Conservation (phyloP, 2,113 vertebrate genomes). For the Acrocephalus kingi region DNA sequence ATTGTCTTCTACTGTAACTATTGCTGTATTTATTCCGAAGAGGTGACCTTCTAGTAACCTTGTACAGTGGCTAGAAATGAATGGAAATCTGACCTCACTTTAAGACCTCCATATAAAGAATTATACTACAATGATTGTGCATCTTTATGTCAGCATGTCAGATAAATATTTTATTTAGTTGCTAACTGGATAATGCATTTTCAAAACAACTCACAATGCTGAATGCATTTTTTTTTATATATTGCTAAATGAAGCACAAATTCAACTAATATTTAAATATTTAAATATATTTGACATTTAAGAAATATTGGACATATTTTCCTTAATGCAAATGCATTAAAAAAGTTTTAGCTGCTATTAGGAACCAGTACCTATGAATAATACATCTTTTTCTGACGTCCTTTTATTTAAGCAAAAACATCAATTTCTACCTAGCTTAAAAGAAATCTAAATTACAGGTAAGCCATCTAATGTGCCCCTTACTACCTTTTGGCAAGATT, state of each 20-base stretch:
- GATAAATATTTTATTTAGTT: slow-evolving; percentile 41
- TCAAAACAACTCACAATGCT: not conserved
- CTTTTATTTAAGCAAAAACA: not conserved
- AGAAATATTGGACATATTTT: not conserved
- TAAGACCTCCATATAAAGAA: slow-evolving; percentile 12
- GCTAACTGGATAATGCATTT: slow-evolving; percentile 13
- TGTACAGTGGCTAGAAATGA: slow-evolving; percentile 22
- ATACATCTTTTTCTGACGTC: not conserved
- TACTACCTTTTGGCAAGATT: slow-evolving; percentile 47
- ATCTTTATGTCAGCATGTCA: slow-evolving; percentile 10
- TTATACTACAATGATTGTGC: not conserved
- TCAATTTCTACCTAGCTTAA: slow-evolving; percentile 27
- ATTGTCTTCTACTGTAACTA: not conserved
- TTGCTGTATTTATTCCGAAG: not conserved
- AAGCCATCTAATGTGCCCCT: slow-evolving; percentile 47
- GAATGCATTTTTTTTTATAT: not conserved
- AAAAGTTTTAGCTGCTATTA: slow-evolving; percentile 21
- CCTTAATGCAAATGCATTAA: not conserved
- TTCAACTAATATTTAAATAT: not conserved
- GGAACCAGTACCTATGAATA: slow-evolving; percentile 10
- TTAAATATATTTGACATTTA: slow-evolving; percentile 9
- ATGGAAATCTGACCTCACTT: slow-evolving; percentile 37
- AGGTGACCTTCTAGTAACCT: not conserved
- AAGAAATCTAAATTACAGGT: slow-evolving; percentile 63
- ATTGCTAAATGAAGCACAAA: slow-evolving; percentile 19